A percentile compares a stretch with the other conserved stretches of the same genome.
phyloP scores from a whole-genome alignment of 2,888 invertebrate species.

The Hypercompe scribonia region DNA sequence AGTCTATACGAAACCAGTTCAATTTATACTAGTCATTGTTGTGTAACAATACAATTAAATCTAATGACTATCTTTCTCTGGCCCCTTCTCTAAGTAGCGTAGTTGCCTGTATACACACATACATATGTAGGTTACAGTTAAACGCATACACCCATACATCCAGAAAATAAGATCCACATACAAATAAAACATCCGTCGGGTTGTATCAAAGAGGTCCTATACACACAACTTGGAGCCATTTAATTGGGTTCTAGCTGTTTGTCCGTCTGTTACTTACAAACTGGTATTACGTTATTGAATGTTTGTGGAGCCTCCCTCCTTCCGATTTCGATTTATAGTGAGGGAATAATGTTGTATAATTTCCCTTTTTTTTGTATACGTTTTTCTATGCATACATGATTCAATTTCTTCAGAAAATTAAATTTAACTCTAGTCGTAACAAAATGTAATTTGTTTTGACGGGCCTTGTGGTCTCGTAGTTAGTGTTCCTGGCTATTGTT shows the following conservation, averaged over 20 bases:
- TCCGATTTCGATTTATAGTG: slow-evolving; percentile 44
- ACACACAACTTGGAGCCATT: slow-evolving; percentile 74
- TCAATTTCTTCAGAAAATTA: not conserved
- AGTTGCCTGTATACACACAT: not conserved
- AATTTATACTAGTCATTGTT: not conserved
- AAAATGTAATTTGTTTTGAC: not conserved
- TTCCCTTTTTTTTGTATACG: not conserved
- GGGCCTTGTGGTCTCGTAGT: not conserved
- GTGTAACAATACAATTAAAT: not conserved
- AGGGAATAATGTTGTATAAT: slow-evolving; percentile 17
- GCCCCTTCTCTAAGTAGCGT: not conserved
- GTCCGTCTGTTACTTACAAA: slow-evolving; percentile 49
- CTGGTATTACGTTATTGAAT: slow-evolving; percentile 64
- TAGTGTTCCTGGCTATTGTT: not conserved
- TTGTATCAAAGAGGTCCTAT: slow-evolving; percentile 68
- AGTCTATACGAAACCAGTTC: not conserved
- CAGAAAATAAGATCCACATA: slow-evolving; percentile 46
- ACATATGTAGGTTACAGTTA: slow-evolving; percentile 1
- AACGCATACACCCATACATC: slow-evolving; percentile 21
- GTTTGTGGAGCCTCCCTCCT: slow-evolving; percentile 61
- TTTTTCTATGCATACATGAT: not conserved
- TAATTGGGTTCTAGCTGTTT: slow-evolving; percentile 79
- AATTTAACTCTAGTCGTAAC: no score
- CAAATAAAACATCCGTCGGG: slow-evolving; percentile 50
- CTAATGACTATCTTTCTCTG: no score